phyloP scores from a whole-genome alignment of 2,113 vertebrate genomes.

The Rostratula benghalensis region DNA sequence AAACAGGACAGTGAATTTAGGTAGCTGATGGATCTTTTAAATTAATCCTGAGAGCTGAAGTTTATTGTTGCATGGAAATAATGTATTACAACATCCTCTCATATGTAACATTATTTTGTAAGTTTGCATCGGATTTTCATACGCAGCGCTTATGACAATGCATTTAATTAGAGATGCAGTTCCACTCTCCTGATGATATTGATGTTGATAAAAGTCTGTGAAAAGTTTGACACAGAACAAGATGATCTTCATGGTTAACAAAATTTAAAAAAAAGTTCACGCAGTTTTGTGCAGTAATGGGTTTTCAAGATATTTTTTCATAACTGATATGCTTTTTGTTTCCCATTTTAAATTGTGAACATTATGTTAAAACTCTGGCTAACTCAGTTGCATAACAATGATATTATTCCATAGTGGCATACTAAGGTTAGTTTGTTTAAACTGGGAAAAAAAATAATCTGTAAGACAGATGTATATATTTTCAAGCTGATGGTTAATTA shows the following conservation, averaged over 20 bases:
- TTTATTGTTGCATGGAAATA: background rate
- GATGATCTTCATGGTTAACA: background rate
- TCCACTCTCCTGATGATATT: background rate
- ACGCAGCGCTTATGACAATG: background rate
- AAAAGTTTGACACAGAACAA: background rate
- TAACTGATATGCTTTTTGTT: background rate
- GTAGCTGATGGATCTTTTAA: background rate
- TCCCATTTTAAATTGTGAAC: background rate
- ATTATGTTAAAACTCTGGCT: background rate
- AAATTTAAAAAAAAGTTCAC: background rate
- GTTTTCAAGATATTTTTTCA: background rate
- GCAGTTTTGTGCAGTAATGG: fast-evolving
- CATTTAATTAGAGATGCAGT: background rate
- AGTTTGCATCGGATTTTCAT: background rate
- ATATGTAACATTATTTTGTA: background rate
- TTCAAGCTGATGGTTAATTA: constrained; percentile 53
- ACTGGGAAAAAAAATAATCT: background rate
- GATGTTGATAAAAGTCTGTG: background rate
- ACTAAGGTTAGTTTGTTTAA: background rate
- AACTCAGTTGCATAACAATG: background rate
- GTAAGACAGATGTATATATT: background rate
- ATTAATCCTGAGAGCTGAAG: background rate
- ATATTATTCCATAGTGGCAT: background rate
- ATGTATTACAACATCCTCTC: background rate
- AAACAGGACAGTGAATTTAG: background rate